Evolutionary conservation across 2,888 invertebrate species (phyloP).

Genomic region (Chymomyza procnemis): DNA sequence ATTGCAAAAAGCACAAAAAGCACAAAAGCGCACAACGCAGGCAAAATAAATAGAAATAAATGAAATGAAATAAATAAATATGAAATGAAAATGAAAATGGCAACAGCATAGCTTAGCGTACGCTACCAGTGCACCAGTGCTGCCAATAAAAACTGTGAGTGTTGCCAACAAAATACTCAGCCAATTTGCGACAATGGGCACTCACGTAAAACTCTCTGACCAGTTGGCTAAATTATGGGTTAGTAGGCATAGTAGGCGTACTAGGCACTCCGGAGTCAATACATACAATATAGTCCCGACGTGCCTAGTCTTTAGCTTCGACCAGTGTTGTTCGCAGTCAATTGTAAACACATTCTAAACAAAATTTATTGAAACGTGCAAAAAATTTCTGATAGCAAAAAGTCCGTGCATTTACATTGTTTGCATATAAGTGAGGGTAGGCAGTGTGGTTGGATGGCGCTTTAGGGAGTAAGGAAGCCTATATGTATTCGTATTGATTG

Average conservation of each 20-base stretch:
- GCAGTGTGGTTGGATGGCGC: conserved; percentile 4
- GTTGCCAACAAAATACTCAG: not conserved
- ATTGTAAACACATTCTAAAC: conserved; percentile 58
- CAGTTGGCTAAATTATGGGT: not conserved
- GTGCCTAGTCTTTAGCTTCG: not conserved
- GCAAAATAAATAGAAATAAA: not conserved
- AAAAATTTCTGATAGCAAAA: conserved; percentile 58
- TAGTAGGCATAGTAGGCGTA: too few relatives aligned
- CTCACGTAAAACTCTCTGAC: not conserved
- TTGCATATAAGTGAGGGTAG: not conserved
- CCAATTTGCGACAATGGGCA: not conserved
- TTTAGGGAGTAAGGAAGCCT: not conserved
- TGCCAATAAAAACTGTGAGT: not conserved
- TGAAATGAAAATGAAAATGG: conserved; percentile 20
- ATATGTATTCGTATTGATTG: not conserved
- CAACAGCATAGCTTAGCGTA: conserved; percentile 21
- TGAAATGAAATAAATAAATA: conserved; percentile 36
- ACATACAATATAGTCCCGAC: too few relatives aligned
- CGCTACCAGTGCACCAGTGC: not conserved
- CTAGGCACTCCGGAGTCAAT: too few relatives aligned
- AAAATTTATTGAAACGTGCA: conserved; percentile 66
- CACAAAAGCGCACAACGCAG: not conserved
- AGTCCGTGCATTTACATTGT: conserved; percentile 38
- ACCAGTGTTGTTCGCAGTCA: conserved; percentile 24
- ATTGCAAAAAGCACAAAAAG: not conserved